These are phyloP conservation scores for Thaumatotibia leucotreta DNA, from an alignment of 1,140 invertebrate genomes.

Conservation along the genomic window DNA sequence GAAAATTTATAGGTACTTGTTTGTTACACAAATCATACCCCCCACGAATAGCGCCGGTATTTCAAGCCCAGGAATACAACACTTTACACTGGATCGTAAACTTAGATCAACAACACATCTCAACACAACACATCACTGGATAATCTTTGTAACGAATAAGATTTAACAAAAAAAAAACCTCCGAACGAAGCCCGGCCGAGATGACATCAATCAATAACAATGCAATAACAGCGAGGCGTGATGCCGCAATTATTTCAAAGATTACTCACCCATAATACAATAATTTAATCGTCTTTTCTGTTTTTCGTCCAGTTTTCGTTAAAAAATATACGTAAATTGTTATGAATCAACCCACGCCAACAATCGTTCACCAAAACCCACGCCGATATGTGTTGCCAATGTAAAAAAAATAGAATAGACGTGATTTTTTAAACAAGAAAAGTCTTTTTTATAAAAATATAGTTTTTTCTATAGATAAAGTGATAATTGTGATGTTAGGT, in stretches of 20 bases:
- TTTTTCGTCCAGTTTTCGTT: constrained; percentile 28
- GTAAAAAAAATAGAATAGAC: neutral
- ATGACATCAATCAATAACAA: constrained; percentile 66
- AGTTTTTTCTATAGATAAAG: too few species aligned
- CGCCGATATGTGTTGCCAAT: constrained; percentile 57
- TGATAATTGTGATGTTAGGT: too few species aligned
- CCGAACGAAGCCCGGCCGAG: constrained; percentile 38
- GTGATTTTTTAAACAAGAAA: neutral
- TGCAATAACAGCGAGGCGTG: constrained; percentile 19
- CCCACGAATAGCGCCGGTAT: neutral
- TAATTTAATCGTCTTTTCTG: constrained; percentile 19
- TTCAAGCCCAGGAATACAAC: neutral
- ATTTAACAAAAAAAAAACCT: constrained; percentile 14
- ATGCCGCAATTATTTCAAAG: constrained; percentile 17
- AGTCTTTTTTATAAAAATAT: neutral
- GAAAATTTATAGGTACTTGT: neutral
- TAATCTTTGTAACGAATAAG: neutral
- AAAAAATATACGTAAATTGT: constrained; percentile 32
- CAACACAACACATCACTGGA: constrained; percentile 5
- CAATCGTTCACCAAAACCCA: constrained; percentile 59
- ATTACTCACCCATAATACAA: constrained; percentile 38
- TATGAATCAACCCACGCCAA: constrained; percentile 60
- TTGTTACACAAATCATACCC: neutral
- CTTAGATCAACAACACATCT: neutral
- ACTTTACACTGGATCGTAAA: neutral